phyloP scores from a whole-genome alignment of 2,113 vertebrate species.

The Willisornis vidua region DNA sequence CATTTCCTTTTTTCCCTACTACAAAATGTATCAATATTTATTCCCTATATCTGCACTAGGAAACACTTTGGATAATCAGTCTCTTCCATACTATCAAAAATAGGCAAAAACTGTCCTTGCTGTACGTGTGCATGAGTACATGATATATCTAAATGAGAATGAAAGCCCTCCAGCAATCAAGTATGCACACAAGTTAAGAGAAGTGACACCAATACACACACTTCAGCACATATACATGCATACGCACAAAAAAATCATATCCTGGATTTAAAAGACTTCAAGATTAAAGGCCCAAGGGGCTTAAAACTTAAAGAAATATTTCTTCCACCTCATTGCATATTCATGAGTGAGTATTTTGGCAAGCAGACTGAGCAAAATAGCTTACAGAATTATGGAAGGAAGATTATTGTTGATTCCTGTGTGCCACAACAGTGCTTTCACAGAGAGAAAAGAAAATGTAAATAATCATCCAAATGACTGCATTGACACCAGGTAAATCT shows the following conservation, averaged over 20 bases:
- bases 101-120: neutral
- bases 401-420: constrained; percentile 67
- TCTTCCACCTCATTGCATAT: constrained; percentile 72
- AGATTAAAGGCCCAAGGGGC: constrained; percentile 72
- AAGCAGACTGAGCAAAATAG: constrained; percentile 59
- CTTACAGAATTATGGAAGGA: constrained; percentile 63
- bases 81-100: neutral
- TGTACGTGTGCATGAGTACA: neutral
- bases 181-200: constrained; percentile 81
- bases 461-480: constrained; percentile 28
- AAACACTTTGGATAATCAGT: neutral
- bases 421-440: constrained; percentile 34
- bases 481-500: neutral
- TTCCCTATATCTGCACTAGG: neutral
- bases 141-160: constrained; percentile 47
- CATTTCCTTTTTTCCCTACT: neutral
- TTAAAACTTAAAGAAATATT: constrained; percentile 82
- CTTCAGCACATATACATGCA: constrained; percentile 55
- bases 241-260: constrained; percentile 72
- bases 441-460: constrained; percentile 32
- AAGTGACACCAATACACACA: constrained; percentile 72
- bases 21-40: neutral
- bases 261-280: constrained; percentile 84
- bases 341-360: constrained; percentile 78
- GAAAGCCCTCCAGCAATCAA: constrained; percentile 47